Base-by-base conservation (phyloP, 1,140 invertebrate genomes). In the Caenorhabditis remanei region DNA sequence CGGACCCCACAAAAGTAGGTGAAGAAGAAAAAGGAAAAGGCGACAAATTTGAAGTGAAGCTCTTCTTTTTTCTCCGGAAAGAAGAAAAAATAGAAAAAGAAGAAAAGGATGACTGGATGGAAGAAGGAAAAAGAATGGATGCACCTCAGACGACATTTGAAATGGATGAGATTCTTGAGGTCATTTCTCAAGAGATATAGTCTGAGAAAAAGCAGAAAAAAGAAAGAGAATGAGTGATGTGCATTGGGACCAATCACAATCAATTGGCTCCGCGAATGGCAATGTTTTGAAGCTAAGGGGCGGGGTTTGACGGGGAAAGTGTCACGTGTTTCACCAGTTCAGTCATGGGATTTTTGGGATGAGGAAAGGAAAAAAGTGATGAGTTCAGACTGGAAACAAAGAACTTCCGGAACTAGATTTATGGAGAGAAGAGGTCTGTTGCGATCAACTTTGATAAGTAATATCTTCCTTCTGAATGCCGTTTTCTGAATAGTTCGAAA, bases 121-220 rank as follows among this genome's bases (percentile, higher is more conserved):
- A 58, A 56, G 82, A 46, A 32, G 56, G 53, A 21, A 55, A 55
- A 63, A 63, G 83, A 83, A 24, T 41, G 32, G 79, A 75, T 46
- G 50, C 32, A 83, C 55, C 56, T 89, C 48, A 61, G 71, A 55
- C 53, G 46, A 50, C 56, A 87, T 53, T 87, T 65, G 87, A 85
- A 43, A 50, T 88, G 67, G 85, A 46, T 67, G 63, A 95, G 67
- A 95, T 97, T 89, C 93, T 99, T 48, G 95, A 96, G 88, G 96
- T 99, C 84, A 97, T 99, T 97, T 97, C 4, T 95, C 94, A 24
- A 93, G 95, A 56, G 93, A 94, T 61, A 95, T 97, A 93, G 94
- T 99, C 16, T 94, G 94, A 90, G 94, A 96, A 75, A 98, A 97
- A 93, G 93, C 97, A 14, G 83, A 86, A 53, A 53, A 53, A 53